phyloP scores from a whole-genome alignment of 2,888 invertebrate genomes.

The Drosophila fungiperda region DNA sequence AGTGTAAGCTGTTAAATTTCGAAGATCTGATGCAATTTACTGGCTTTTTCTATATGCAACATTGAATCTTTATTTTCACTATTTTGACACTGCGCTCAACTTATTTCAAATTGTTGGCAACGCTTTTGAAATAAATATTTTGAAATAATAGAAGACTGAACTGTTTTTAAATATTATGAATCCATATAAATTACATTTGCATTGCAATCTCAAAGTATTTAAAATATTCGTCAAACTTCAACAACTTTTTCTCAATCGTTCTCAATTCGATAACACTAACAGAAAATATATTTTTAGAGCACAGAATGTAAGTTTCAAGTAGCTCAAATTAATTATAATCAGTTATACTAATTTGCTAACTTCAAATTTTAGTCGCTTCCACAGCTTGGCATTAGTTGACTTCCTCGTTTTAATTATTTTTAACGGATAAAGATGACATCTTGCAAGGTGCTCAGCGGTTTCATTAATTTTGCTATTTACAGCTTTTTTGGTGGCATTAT shows the following conservation, averaged over 20 bases:
- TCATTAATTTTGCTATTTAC: slow-evolving; percentile 25
- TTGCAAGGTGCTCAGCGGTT: slow-evolving; percentile 16
- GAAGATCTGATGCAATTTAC: neutral
- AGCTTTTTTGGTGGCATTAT: slow-evolving; percentile 17
- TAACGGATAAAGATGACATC: slow-evolving; percentile 6
- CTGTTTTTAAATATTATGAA: neutral
- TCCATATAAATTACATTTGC: neutral
- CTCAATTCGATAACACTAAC: neutral
- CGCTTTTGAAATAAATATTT: neutral
- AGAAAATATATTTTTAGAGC: neutral
- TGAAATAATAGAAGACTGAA: neutral
- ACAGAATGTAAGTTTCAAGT: neutral
- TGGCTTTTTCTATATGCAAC: neutral
- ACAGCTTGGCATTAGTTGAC: slow-evolving; percentile 40
- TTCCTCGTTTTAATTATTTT: neutral
- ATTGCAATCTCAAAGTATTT: neutral
- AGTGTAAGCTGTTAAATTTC: neutral
- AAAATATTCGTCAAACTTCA: neutral
- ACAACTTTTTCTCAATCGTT: neutral
- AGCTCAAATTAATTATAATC: neutral
- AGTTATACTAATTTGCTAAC: neutral
- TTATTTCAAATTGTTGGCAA: neutral
- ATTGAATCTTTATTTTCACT: neutral
- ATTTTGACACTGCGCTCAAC: neutral
- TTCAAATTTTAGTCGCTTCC: neutral